Percentiles rank a stretch among this genome's conserved stretches.
Evolutionary conservation across 2,888 invertebrate genomes (phyloP).

Genomic region (Lasioglossum pauxillum): DNA sequence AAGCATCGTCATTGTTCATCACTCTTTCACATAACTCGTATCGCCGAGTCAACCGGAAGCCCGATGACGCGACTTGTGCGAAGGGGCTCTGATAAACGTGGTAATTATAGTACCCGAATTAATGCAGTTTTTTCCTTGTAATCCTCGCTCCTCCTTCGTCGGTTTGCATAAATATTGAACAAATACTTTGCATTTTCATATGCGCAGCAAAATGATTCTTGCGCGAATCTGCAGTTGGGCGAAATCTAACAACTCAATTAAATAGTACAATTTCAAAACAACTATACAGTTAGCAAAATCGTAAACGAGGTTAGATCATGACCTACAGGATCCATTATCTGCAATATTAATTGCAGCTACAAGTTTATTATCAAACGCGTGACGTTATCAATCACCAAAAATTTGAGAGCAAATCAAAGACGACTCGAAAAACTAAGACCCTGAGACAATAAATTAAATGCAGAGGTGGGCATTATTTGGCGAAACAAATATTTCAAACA

Average conservation of each 20-base stretch:
- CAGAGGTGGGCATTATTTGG: too few species aligned
- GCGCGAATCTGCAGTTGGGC: too few species aligned
- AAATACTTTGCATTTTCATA: not conserved
- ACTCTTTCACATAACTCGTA: not conserved
- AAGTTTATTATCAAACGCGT: not conserved
- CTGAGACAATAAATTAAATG: too few species aligned
- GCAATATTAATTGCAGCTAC: too few species aligned
- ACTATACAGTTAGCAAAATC: too few species aligned
- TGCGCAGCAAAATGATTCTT: not conserved
- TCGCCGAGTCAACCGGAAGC: constrained; percentile 5
- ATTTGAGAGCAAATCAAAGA: not conserved
- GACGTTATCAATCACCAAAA: not conserved
- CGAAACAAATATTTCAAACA: too few species aligned
- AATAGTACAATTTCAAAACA: not conserved
- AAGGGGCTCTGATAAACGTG: not conserved
- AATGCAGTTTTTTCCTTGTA: not conserved
- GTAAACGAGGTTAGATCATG: too few species aligned
- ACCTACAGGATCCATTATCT: not conserved
- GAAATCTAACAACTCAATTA: too few species aligned
- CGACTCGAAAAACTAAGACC: too few species aligned
- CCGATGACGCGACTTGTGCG: not conserved
- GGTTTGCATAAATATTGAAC: not conserved
- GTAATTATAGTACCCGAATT: not conserved
- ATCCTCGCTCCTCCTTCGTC: not conserved
- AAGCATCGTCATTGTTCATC: not conserved